These are phyloP conservation scores for Panonychus citri DNA, from an alignment of 1,140 invertebrate genomes.

Conservation along the genomic window DNA sequence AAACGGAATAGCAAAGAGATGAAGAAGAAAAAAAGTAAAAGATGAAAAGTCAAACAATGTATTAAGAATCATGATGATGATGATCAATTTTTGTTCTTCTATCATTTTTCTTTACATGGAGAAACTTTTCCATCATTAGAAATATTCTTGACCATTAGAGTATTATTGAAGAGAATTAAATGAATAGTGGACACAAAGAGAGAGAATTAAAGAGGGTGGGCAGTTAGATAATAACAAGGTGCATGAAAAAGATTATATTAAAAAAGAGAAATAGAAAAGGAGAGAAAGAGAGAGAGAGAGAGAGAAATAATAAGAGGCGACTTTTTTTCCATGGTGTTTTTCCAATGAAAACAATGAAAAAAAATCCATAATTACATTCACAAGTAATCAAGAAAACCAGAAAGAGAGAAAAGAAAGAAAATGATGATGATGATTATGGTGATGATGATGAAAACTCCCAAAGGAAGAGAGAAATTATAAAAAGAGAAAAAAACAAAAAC, in stretches of 20 bases:
- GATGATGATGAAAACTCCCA: background rate
- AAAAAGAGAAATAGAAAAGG: background rate
- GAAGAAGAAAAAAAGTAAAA: too few relatives aligned
- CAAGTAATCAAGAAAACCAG: background rate
- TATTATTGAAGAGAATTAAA: too few relatives aligned
- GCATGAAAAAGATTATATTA: too few relatives aligned
- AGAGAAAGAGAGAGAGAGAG: background rate
- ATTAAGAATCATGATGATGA: too few relatives aligned
- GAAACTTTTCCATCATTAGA: too few relatives aligned
- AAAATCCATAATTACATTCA: background rate
- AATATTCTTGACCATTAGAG: too few relatives aligned
- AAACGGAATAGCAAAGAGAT: too few relatives aligned
- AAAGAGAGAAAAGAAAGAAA: background rate
- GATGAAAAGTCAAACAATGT: too few relatives aligned
- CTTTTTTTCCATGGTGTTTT: background rate
- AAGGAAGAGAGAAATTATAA: background rate
- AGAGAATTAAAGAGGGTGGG: background rate
- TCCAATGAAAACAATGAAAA: background rate
- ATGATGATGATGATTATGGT: background rate
- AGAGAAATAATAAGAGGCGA: background rate
- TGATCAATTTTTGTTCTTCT: too few relatives aligned
- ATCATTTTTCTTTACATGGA: too few relatives aligned
- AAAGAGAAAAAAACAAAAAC: background rate
- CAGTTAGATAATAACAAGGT: background rate
- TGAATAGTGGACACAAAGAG: too few relatives aligned